These are phyloP conservation scores for Tiliacea citrago DNA, from an alignment of 2,888 invertebrate genomes.

Conservation along the genomic window DNA sequence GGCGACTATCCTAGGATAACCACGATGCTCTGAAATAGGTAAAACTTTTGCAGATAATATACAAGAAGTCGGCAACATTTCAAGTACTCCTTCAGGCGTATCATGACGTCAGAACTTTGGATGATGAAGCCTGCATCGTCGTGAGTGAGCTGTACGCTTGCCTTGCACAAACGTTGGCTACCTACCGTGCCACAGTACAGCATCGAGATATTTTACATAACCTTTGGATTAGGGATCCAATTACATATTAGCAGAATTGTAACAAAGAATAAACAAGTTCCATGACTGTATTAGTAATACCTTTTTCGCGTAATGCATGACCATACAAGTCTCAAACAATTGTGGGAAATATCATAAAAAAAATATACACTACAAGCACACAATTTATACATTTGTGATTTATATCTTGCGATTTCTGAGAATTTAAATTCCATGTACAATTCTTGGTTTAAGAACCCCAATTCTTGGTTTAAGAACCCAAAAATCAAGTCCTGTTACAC, in stretches of 20 bases:
- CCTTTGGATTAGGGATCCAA: conserved; percentile 14
- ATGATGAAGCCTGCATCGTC: neutral
- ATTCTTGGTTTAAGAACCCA: neutral
- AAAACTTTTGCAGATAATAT: neutral
- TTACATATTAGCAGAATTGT: conserved; percentile 31
- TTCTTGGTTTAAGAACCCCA: neutral
- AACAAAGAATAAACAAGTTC: conserved; percentile 33
- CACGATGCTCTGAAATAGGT: neutral
- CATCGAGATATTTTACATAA: conserved; percentile 27
- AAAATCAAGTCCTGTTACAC: neutral
- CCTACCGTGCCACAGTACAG: too few species aligned
- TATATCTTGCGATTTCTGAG: conserved; percentile 25
- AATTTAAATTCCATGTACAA: neutral
- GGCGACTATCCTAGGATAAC: neutral
- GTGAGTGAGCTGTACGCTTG: neutral
- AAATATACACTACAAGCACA: conserved; percentile 19
- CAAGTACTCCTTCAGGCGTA: neutral
- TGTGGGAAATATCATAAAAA: conserved; percentile 61
- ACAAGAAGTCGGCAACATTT: neutral
- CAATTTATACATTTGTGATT: conserved; percentile 16
- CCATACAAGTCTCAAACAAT: conserved; percentile 61
- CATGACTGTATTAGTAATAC: conserved; percentile 15
- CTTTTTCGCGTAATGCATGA: conserved; percentile 44
- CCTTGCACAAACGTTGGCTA: conserved; percentile 2
- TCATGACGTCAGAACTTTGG: conserved; percentile 11